phyloP scores from a whole-genome alignment of 2,113 vertebrate genomes.

The Equus quagga region DNA sequence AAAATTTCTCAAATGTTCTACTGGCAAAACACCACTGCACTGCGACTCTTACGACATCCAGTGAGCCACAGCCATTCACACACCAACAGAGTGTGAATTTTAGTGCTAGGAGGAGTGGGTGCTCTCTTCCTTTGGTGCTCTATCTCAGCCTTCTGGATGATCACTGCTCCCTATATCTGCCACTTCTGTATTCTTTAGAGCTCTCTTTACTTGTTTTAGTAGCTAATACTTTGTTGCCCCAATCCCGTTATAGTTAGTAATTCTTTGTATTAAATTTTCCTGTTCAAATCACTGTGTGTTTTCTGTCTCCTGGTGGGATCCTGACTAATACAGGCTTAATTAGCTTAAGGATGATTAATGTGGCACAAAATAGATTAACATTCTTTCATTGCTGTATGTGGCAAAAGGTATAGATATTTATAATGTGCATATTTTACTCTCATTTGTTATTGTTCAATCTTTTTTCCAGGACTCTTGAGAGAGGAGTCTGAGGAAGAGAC shows the following conservation, averaged over 20 bases:
- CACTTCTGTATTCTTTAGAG: background rate
- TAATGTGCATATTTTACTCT: background rate
- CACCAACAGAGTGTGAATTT: background rate
- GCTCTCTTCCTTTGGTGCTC: background rate
- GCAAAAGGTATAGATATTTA: background rate
- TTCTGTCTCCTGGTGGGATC: background rate
- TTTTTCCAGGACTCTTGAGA: background rate
- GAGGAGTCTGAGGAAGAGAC: background rate
- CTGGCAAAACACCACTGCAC: background rate
- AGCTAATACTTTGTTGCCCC: background rate
- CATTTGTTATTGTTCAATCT: background rate
- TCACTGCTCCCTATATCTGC: background rate
- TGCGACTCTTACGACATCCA: background rate
- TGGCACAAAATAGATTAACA: background rate
- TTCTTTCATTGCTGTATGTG: background rate
- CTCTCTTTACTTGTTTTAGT: background rate
- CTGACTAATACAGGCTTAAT: background rate
- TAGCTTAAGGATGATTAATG: constrained; percentile 3
- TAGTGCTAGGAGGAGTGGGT: background rate
- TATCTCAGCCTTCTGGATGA: background rate
- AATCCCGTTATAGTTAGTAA: background rate
- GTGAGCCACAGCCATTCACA: background rate
- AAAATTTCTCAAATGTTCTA: background rate
- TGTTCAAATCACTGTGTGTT: background rate
- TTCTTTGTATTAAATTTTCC: background rate